Conservation (phyloP, 2,888 invertebrate genomes). For the Ceramica pisi region DNA sequence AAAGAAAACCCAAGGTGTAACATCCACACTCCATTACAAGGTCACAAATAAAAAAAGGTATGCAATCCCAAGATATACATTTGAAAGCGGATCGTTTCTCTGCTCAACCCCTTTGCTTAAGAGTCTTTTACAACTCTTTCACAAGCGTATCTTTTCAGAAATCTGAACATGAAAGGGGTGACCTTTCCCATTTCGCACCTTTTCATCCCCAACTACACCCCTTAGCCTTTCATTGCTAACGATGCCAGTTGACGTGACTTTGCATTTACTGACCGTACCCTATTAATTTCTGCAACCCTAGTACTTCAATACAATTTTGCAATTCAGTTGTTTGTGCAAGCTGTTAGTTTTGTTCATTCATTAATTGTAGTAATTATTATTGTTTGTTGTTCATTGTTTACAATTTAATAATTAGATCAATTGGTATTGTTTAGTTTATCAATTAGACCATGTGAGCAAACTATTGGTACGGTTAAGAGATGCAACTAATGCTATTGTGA, state of each 20-base stretch:
- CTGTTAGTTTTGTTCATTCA: neutral
- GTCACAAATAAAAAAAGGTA: slow-evolving; percentile 4
- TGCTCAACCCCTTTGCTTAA: slow-evolving; percentile 5
- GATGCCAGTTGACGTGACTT: slow-evolving; percentile 46
- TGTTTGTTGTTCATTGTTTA: slow-evolving; percentile 2
- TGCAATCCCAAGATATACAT: neutral
- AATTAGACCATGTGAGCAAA: neutral
- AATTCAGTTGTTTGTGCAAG: slow-evolving; percentile 13
- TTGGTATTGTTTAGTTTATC: slow-evolving; percentile 28
- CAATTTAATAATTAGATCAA: slow-evolving; percentile 17
- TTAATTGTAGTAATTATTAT: neutral
- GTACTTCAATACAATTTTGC: neutral
- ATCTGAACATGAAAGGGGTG: slow-evolving; percentile 29
- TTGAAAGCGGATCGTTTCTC: slow-evolving; percentile 4
- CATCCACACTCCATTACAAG: neutral
- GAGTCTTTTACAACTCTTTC: slow-evolving; percentile 13
- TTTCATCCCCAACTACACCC: slow-evolving; percentile 4
- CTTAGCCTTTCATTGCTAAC: slow-evolving; percentile 33
- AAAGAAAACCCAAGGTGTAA: neutral
- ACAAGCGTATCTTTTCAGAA: slow-evolving; percentile 37
- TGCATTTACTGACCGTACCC: slow-evolving; percentile 21
- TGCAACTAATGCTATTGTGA: no score
- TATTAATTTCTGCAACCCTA: slow-evolving; percentile 17
- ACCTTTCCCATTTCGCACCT: slow-evolving; percentile 44
- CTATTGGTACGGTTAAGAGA: neutral